Base-by-base conservation (phyloP, 37 sponge, comb jelly and placozoan genomes). In the Diacarnus erythraeanus region DNA sequence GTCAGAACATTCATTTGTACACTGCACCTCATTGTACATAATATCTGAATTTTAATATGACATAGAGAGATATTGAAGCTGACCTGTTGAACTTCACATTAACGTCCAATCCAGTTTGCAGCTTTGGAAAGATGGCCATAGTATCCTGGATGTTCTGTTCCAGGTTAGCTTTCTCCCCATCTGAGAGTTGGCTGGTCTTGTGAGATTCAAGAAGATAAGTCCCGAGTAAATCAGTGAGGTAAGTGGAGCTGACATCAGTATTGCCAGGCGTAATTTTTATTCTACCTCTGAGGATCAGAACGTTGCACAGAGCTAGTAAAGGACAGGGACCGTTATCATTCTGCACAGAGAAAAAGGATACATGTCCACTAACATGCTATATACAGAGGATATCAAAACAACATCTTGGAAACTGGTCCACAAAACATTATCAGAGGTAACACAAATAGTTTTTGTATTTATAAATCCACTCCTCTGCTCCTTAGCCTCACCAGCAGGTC, bases 271-370 rank as follows among this genome's bases (percentile, higher is more conserved):
- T 12, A 8, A 95, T 31, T 29, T 42, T 77, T 34, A 95, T 63
- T 3, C 51, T 20, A 1, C 69, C 44, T 20, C 44, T 60, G 18
- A 95, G 84, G 17, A 88, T 68, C 34, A 95, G 88, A 1, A 84
- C 85, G 61, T 95, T 95, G 70, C 83, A 83, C 21, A 95, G 68
- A 0, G 95, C 95, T 0, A 95, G 75, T 9, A 95, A 85, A 74
- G 95, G 95, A 78, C 95, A 95, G 0, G 95, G 92, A 20, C 95
- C 95, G 59, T 95, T 95, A 39, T 83, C 73, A 60, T 95, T 95
- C 84, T 93, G 86, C 6, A 59, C 26, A 30, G 34, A 5, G 35
- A 2, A 47, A 15, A 47, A 12, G 51, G 12, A 47, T 47, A 47
- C 12, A 12, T 47, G 12, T 47, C n/a, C n/a, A n/a, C n/a, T n/a